Evolutionary conservation across 53 echinoderm and acorn worm species (phyloP), one percentile per base, ranked within the genome.

Genomic region (Arbacia lixula): DNA sequence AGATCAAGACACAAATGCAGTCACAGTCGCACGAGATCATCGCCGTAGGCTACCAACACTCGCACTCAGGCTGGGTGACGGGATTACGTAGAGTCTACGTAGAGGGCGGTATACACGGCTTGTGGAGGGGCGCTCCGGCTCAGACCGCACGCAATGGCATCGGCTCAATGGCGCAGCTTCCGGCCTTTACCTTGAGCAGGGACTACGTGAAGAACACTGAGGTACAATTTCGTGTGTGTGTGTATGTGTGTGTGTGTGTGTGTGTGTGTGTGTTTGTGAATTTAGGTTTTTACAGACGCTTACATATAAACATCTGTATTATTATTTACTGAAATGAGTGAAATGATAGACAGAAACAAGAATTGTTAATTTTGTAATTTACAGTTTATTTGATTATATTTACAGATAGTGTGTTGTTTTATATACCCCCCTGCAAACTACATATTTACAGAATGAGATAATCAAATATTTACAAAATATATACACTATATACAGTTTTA

Each of bases 1-100:
- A 96, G 96, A 73, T 96, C 6, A 96, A 96, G 78, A 96, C 97
- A 14, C 97, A 90, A 6, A 57, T 96, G 2, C 97, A 96, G 68
- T 87, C 97, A 3, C 91, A 89, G 37, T 87, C 97, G 4, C 71
- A 63, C 56, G 68, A 88, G 28, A 54, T 73, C 3, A 96, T 96
- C 31, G 96, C 96, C 28, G 96, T 96, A 0, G 96, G 96, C 14
- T 90, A 91, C 64, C 97, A 96, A 25, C 97, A 96, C 81, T 51
- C 56, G 4, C 97, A 96, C 66, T 25, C 37, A 39, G 86, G 92
- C 31, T 77, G 91, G 83, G 38, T 87, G 24, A 24, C 67, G 38
- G 96, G 91, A 4, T 84, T 96, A 2, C 50, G 50, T 12, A 77
- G 37, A n/a, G 89, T 93, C 33, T 67, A 89, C 87, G 79, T 74